A percentile compares a stretch with the other conserved stretches of the same genome.
Evolutionary conservation across 2,113 vertebrate species (phyloP).

Genomic region (Raja brachyura): DNA sequence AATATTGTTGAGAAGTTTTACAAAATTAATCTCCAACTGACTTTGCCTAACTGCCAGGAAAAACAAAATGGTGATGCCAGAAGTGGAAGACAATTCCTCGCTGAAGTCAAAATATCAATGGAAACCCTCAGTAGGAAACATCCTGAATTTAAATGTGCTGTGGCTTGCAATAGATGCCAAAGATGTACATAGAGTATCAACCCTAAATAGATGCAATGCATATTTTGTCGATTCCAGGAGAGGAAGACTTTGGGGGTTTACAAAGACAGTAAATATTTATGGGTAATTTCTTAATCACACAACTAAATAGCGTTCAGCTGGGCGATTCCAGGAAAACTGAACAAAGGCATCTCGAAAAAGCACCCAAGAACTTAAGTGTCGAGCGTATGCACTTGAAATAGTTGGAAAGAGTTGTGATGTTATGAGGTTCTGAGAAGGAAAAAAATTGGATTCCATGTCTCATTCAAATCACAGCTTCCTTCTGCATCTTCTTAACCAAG

Average conservation of each 20-base stretch:
- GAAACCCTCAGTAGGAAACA: background rate
- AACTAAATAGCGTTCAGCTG: background rate
- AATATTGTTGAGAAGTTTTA: background rate
- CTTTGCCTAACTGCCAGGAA: background rate
- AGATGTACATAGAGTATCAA: background rate
- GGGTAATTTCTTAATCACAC: background rate
- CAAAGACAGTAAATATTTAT: background rate
- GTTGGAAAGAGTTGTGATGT: background rate
- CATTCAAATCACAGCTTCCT: background rate
- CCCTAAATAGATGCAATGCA: background rate
- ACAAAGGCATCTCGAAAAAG: background rate
- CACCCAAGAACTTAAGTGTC: background rate
- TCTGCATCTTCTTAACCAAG: background rate
- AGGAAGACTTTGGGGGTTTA: background rate
- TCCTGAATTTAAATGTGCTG: background rate
- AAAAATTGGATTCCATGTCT: background rate
- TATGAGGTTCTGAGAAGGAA: no score
- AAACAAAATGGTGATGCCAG: background rate
- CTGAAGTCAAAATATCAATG: background rate
- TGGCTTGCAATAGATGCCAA: background rate
- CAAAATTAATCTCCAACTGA: background rate
- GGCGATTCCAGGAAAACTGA: no score
- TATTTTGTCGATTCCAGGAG: background rate
- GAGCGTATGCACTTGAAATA: background rate
- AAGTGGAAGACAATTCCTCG: background rate